Evolutionary conservation across 2,888 invertebrate species (phyloP).

Genomic region (Leptinotarsa rubiginosa): DNA sequence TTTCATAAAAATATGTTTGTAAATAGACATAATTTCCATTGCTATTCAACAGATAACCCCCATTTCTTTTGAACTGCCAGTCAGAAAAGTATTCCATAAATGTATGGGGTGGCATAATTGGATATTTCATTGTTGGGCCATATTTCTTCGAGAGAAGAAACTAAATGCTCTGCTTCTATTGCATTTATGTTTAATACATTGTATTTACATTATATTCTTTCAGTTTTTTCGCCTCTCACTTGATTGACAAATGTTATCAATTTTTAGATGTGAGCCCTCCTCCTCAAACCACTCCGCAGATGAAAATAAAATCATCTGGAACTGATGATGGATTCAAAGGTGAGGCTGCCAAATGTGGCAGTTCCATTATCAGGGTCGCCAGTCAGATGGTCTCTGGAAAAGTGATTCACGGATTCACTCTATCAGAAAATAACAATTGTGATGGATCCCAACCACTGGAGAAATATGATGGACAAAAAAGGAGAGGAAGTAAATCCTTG

Average conservation of each 20-base stretch:
- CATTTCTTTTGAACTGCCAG: no score
- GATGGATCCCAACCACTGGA: conserved; percentile 47
- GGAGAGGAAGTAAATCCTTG: conserved; percentile 78
- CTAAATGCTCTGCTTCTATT: no score
- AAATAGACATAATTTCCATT: no score
- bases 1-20: no score
- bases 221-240: neutral
- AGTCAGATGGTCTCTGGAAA: conserved; percentile 71
- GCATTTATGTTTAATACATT: no score
- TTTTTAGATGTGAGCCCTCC: conserved; percentile 42
- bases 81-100: no score
- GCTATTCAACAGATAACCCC: no score
- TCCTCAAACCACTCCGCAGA: conserved; percentile 45
- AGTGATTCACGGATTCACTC: conserved; percentile 63
- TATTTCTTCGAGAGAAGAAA: no score
- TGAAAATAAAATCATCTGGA: conserved; percentile 70
- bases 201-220: no score
- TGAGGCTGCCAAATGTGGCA: conserved; percentile 78
- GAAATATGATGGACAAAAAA: conserved; percentile 63
- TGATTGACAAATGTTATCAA: no score
- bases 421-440: neutral
- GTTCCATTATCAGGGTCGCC: conserved; percentile 72
- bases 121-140: no score
- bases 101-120: no score
- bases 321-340: conserved; percentile 79